Base-by-base conservation (phyloP, 2,888 invertebrate species). In the Xestoiulus laeticollis region DNA sequence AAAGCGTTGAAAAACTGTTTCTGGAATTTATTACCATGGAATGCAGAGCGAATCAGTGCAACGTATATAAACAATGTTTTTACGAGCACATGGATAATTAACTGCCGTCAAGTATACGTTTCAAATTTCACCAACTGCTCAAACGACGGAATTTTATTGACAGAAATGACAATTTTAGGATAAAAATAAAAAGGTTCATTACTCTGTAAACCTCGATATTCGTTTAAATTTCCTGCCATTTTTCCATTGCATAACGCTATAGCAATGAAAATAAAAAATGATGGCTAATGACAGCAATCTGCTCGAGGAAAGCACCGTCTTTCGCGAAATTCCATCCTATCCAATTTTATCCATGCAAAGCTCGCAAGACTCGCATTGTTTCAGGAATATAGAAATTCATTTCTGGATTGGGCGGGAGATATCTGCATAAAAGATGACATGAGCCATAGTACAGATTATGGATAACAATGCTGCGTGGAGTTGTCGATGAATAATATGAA, bases 251-350 rank as follows among this genome's bases (percentile, higher is more conserved):
- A 19, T 19, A 14, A 59, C n/a, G 59, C 53, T 59, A 38, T 38
- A 38, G 53, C 8, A 59, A 59, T 59, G 22, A 59, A 38, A 59
- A 59, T 22, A 48, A n/a, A 59, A 59, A 59, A 16, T 59, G n/a
- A 59, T n/a, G 19, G 59, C 59, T 59, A 59, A 59, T 59, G 22
- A 59, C 59, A 59, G 59, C 59, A n/a, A 59, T 59, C 48, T 48
- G 0, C 16, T 48, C 12, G 12, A 48, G 19, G 19, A 48, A 16
- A 48, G 12, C 48, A 4, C n/a, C 59, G 22, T n/a, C 16, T 59
- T 59, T n/a, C 59, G n/a, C 1, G 59, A 59, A 59, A 59, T 59
- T 59, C 59, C 59, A 59, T n/a, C 59, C 59, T 59, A n/a, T 22
- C n/a, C 59, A 59, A 59, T 3, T 59, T 19, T 22, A 22, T 59